Evolutionary conservation across 2,113 vertebrate species (phyloP).

Genomic region (Entelurus aequoreus): DNA sequence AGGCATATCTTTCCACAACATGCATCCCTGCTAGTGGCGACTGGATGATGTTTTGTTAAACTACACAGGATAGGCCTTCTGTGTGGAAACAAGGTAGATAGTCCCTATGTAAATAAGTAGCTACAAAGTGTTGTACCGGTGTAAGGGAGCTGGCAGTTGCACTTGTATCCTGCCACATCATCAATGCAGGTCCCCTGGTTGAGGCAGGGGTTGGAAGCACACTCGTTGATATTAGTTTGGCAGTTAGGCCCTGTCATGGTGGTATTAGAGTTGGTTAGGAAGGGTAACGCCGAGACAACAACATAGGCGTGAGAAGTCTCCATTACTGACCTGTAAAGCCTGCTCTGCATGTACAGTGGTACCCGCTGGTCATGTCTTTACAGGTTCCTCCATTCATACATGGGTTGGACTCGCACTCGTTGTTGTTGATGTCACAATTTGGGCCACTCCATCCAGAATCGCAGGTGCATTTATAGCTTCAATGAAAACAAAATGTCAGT

Average conservation of each 20-base stretch:
- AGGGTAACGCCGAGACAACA: neutral
- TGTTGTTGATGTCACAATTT: conserved; percentile 88
- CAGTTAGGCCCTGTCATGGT: conserved; percentile 85
- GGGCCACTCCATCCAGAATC: conserved; percentile 87
- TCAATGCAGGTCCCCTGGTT: conserved; percentile 96
- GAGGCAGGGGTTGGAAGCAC: conserved; percentile 93
- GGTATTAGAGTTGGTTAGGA: conserved; percentile 44
- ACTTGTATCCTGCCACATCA: conserved; percentile 90
- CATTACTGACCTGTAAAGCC: conserved; percentile 88
- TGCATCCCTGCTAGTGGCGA: conserved; percentile 31
- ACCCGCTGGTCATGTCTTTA: conserved; percentile 93
- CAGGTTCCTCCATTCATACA: conserved; percentile 89
- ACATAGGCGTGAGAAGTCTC: neutral
- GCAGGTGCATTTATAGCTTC: conserved; percentile 85
- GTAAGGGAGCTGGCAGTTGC: conserved; percentile 91
- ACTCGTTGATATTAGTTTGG: conserved; percentile 97
- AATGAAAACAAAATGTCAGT: neutral
- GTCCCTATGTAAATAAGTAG: neutral
- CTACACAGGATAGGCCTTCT: conserved; percentile 45
- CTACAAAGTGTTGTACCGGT: conserved; percentile 73
- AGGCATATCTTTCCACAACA: conserved; percentile 51
- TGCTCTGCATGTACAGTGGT: conserved; percentile 86
- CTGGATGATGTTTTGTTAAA: conserved; percentile 49
- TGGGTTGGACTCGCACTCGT: conserved; percentile 86
- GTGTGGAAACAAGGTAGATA: conserved; percentile 27